phyloP scores from a whole-genome alignment of 2,113 vertebrate genomes.

The Daboia siamensis region DNA sequence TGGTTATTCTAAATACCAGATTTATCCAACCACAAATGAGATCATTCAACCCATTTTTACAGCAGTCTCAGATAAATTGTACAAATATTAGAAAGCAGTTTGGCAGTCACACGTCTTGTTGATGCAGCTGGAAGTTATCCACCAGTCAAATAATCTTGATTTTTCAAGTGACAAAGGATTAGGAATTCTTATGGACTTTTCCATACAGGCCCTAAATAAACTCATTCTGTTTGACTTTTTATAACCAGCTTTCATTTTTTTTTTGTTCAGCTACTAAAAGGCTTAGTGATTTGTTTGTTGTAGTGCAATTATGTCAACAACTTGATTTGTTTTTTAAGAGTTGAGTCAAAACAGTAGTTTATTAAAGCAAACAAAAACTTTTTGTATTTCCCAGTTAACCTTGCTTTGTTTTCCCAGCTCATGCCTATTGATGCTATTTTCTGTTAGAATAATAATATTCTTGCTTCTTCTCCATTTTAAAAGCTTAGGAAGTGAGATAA shows the following conservation, averaged over 20 bases:
- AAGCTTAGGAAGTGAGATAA: not conserved
- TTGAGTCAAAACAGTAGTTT: conserved; percentile 63
- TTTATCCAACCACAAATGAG: conserved; percentile 20
- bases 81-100: conserved; percentile 50
- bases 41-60: conserved; percentile 50
- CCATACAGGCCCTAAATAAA: conserved; percentile 51
- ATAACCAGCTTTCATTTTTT: conserved; percentile 57
- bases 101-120: conserved; percentile 57
- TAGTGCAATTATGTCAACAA: conserved; percentile 55
- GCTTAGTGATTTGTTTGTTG: conserved; percentile 56
- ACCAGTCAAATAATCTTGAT: conserved; percentile 57
- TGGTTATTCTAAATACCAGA: not conserved
- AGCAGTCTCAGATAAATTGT: conserved; percentile 40
- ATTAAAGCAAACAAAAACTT: conserved; percentile 62
- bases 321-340: conserved; percentile 65
- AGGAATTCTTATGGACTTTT: conserved; percentile 58
- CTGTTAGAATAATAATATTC: conserved; percentile 43
- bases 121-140: conserved; percentile 56
- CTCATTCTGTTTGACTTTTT: conserved; percentile 57
- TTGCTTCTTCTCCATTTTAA: not conserved
- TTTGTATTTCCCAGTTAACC: conserved; percentile 66
- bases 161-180: conserved; percentile 50
- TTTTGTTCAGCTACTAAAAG: conserved; percentile 61
- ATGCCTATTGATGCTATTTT: conserved; percentile 50
- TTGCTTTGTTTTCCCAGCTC: conserved; percentile 50